phyloP scores from a whole-genome alignment of 2,113 vertebrate genomes.

The Onychorhynchus coronatus region DNA sequence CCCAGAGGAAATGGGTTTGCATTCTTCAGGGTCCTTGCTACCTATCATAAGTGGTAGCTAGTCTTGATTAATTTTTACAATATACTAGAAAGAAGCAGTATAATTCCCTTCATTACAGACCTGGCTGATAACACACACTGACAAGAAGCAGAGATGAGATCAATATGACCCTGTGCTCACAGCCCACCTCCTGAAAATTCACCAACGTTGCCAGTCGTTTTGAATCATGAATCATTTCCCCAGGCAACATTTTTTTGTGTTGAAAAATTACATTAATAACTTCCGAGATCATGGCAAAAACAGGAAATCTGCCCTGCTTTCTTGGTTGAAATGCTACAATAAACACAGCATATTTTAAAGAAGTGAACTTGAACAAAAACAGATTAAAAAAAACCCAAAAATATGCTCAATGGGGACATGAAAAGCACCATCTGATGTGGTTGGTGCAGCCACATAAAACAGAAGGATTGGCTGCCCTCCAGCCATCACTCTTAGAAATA shows the following conservation, averaged over 20 bases:
- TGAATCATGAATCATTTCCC: slow-evolving; percentile 9
- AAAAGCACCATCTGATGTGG: not conserved
- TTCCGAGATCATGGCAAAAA: not conserved
- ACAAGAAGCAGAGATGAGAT: not conserved
- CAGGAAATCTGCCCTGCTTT: not conserved
- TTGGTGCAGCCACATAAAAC: not conserved
- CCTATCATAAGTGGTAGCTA: not conserved
- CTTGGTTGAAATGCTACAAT: not conserved
- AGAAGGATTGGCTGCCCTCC: not conserved
- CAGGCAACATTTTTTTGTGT: not conserved
- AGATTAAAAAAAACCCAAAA: not conserved
- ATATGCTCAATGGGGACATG: not conserved
- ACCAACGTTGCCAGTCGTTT: not conserved
- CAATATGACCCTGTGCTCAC: not conserved
- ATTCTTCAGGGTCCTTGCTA: not conserved
- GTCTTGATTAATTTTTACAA: not conserved
- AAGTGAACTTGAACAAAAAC: not conserved
- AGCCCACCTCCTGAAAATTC: not conserved
- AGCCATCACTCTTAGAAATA: not conserved
- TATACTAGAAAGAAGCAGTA: not conserved
- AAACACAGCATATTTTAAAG: not conserved
- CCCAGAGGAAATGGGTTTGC: not conserved
- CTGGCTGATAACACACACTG: not conserved
- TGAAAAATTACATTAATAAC: not conserved
- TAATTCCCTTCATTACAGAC: not conserved